Conservation (phyloP, 1,140 invertebrate genomes). For the Bicyclus anynana region DNA sequence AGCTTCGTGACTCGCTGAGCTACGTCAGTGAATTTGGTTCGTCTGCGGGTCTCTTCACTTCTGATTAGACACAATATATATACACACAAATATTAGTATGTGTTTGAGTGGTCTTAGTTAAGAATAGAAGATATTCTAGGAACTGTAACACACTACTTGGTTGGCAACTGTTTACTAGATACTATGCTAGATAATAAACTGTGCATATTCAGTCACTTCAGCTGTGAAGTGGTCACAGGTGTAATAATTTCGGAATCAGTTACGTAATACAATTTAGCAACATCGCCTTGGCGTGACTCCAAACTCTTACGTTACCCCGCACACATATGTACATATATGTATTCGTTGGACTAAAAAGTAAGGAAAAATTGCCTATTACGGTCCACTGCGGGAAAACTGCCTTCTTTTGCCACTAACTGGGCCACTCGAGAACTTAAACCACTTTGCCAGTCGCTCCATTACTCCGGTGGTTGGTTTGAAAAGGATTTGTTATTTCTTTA, state of each 20-base stretch:
- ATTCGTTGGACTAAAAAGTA: constrained; percentile 13
- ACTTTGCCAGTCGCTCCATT: neutral
- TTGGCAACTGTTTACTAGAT: too few relatives aligned
- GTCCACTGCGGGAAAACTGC: constrained; percentile 1
- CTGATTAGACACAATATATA: too few relatives aligned
- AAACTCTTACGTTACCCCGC: constrained; percentile 11
- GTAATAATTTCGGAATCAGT: constrained; percentile 13
- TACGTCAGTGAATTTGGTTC: too few relatives aligned
- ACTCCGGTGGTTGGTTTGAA: neutral
- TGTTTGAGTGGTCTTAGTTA: too few relatives aligned
- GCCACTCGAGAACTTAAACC: neutral
- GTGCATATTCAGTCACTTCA: neutral
- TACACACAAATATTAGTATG: too few relatives aligned
- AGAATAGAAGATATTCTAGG: too few relatives aligned
- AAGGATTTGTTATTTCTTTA: too few relatives aligned
- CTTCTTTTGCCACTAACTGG: neutral
- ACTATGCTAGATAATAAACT: neutral
- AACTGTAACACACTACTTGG: too few relatives aligned
- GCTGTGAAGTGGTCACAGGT: constrained; percentile 11
- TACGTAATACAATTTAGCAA: constrained; percentile 22
- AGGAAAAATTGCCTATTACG: constrained; percentile 6
- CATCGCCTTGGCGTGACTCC: constrained; percentile 18
- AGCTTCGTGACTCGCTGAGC: too few relatives aligned
- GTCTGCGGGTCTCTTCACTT: too few relatives aligned
- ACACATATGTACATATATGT: constrained; percentile 7